Conservation (phyloP, 2,797 vertebrate genomes). For the Iguana delicatissima region DNA sequence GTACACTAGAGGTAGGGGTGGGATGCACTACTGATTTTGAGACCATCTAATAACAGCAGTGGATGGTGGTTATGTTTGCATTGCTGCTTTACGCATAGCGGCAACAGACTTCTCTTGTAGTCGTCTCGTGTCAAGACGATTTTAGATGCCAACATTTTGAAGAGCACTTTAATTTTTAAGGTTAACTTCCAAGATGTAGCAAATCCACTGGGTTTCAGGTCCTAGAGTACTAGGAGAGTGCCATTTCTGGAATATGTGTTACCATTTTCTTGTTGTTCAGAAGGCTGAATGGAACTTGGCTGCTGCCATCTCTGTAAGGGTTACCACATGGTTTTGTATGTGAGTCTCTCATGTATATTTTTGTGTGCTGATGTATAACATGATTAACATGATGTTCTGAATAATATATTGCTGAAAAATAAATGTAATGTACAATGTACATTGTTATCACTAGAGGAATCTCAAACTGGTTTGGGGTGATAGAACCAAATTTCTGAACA, state of each 20-base stretch:
- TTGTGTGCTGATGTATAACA: constrained; percentile 54
- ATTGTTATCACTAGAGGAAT: constrained; percentile 47
- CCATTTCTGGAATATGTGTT: constrained; percentile 33
- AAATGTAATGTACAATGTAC: constrained; percentile 35
- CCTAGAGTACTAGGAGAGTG: constrained; percentile 63
- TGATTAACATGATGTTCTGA: constrained; percentile 59
- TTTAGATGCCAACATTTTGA: constrained; percentile 70
- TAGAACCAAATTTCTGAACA: constrained; percentile 33
- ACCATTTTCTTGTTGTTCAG: constrained; percentile 56
- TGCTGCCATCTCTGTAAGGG: constrained; percentile 48
- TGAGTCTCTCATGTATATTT: constrained; percentile 50
- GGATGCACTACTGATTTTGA: constrained; percentile 55
- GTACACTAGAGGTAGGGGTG: constrained; percentile 63
- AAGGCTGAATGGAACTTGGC: constrained; percentile 54
- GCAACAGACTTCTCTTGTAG: constrained; percentile 62
- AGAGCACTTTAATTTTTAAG: constrained; percentile 77
- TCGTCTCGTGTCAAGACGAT: constrained; percentile 67
- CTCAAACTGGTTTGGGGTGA: constrained; percentile 44
- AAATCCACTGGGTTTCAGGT: constrained; percentile 73
- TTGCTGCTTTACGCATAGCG: constrained; percentile 53
- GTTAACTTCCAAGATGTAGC: constrained; percentile 65
- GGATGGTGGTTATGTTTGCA: constrained; percentile 31
- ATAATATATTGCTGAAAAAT: constrained; percentile 36
- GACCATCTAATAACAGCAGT: constrained; percentile 2
- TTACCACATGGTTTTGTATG: constrained; percentile 56